Conservation (phyloP, 2,113 vertebrate genomes). For the Crotophaga sulcirostris region DNA sequence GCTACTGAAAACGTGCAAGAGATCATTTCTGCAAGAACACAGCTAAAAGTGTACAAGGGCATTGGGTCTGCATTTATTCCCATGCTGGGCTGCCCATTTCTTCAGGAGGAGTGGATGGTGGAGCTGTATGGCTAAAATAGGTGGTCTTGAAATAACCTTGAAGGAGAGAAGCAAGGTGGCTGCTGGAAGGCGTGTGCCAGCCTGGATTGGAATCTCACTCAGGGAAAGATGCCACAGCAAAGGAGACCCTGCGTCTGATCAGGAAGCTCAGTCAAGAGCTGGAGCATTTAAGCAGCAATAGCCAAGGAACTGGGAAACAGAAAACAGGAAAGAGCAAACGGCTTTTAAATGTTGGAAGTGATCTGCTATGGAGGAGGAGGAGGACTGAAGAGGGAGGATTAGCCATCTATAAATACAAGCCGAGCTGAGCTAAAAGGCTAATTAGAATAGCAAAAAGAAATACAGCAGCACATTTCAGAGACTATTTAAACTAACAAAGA, state of each 20-base stretch:
- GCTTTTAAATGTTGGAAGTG: constrained; percentile 24
- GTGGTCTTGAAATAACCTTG: not conserved
- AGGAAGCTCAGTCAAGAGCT: constrained; percentile 36
- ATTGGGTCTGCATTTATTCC: rapidly evolving
- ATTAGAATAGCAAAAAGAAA: constrained; percentile 69
- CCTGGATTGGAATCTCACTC: not conserved
- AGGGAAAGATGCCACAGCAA: constrained; percentile 33
- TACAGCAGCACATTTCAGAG: constrained; percentile 54
- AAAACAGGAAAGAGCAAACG: constrained; percentile 31
- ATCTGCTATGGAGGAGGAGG: constrained; percentile 34
- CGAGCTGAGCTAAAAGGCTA: constrained; percentile 57
- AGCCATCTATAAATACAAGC: constrained; percentile 67
- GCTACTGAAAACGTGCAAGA: rapidly evolving
- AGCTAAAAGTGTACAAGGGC: not conserved
- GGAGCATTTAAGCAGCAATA: not conserved
- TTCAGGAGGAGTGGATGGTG: not conserved
- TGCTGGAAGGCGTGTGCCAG: constrained; percentile 44
- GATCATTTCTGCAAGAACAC: not conserved
- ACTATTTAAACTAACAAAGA: constrained; percentile 46
- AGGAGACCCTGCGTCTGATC: constrained; percentile 48
- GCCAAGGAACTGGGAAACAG: constrained; percentile 12
- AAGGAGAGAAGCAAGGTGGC: constrained; percentile 12
- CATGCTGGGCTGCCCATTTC: not conserved
- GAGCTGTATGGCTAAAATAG: not conserved
- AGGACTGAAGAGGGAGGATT: constrained; percentile 51